These are phyloP conservation scores for Hirtodrosophila alboralis DNA, from an alignment of 2,888 invertebrate genomes.

Conservation along the genomic window DNA sequence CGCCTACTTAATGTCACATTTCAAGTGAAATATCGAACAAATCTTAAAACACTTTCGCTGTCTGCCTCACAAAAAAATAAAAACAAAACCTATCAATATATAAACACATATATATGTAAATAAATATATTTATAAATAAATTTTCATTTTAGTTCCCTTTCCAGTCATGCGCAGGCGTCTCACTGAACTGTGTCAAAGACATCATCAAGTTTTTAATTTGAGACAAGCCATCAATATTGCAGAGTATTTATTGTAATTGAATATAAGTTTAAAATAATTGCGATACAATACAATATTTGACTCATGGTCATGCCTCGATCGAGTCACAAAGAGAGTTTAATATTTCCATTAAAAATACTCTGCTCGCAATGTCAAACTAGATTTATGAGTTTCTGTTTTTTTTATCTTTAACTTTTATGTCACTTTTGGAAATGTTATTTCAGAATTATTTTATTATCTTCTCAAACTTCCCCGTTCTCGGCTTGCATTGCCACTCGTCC, in stretches of 20 bases:
- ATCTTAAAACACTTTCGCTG: conserved; percentile 58
- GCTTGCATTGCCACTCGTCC: conserved; percentile 8
- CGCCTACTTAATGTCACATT: conserved; percentile 68
- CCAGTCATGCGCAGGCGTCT: conserved; percentile 22
- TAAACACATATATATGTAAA: neutral
- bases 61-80: neutral
- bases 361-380: neutral
- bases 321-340: conserved; percentile 5
- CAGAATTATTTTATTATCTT: conserved; percentile 5
- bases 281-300: conserved; percentile 27
- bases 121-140: neutral
- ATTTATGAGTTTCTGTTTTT: neutral
- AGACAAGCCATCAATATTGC: conserved; percentile 28
- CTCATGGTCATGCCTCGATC: conserved; percentile 25
- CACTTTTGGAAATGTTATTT: conserved; percentile 1
- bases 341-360: neutral
- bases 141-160: conserved; percentile 22
- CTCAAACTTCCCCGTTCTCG: neutral
- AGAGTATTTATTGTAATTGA: conserved; percentile 13
- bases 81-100: neutral
- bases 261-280: conserved; percentile 12
- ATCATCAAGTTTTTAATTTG: conserved; percentile 28
- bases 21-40: conserved; percentile 52
- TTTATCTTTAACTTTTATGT: conserved; percentile 4
- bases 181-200: conserved; percentile 24